Base-by-base conservation (phyloP, 2,113 vertebrate species). In the Ceyx melanurus region DNA sequence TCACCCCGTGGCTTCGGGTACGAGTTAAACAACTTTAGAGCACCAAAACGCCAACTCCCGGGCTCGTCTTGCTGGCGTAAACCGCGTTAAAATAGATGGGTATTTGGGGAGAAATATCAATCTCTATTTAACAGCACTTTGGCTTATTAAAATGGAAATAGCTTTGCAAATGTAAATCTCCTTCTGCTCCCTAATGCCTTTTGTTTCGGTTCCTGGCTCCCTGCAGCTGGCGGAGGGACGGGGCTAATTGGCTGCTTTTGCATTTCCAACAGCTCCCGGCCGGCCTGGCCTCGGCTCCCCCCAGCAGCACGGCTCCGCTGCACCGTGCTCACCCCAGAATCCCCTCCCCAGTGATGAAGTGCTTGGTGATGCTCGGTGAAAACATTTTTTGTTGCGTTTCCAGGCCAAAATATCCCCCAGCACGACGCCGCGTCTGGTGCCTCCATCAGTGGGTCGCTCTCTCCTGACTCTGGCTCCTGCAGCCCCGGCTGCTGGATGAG, bases 131-230 rank as follows among this genome's bases (percentile, higher is more conserved):
- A 75, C 86, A 65, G 93, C 90, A 31, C 93, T 94, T 83, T 81
- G 88, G 83, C 92, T 84, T 92, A 93, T 90, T 94, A 93, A 90
- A 92, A 95, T 88, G 95, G 90, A 95, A 96, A 93, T 90, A 61
- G 90, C 93, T 92, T 90, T 92, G 83, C 77, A 86, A 88, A 96
- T 89, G 93, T 93, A 90, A 92, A 93, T 92, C 89, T 96, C 95
- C 90, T 90, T 89, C 71, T 95, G 92, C 50, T 95, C 77, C 89
- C 79, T 90, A 78, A 94, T 71, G 90, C 92, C 90, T 94, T 94
- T 96, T 93, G 92, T 89, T 94, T 91, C 70, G 2, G 82, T 28
- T 78, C 70, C 4, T 12, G 1, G 2, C 78, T 91, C 76, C 35
- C 76, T 51, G 2, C 88, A 90, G 86, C 13, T 71, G 90, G 85